Conservation (phyloP, 2,113 vertebrate genomes). For the Collichthys lucidus region DNA sequence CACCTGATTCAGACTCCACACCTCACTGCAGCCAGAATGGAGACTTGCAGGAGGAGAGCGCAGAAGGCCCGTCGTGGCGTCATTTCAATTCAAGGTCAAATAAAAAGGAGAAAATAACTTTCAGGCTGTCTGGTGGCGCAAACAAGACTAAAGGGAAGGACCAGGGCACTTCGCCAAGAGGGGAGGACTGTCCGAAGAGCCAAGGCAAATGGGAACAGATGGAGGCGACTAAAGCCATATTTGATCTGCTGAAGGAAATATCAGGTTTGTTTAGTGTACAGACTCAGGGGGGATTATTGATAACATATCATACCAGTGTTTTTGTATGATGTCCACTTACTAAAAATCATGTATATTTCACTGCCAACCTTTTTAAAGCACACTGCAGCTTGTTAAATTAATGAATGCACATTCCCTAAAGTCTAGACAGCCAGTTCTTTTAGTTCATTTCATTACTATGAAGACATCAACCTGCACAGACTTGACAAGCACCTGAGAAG, state of each 20-base stretch:
- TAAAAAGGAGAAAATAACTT: slow-evolving; percentile 69
- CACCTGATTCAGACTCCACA: neutral
- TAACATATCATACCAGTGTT: neutral
- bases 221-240: slow-evolving; percentile 82
- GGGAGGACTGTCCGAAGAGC: slow-evolving; percentile 66
- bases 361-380: slow-evolving; percentile 11
- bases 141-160: slow-evolving; percentile 67
- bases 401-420: slow-evolving; percentile 5
- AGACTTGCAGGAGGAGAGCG: slow-evolving; percentile 9
- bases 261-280: slow-evolving; percentile 77
- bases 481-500: slow-evolving; percentile 7
- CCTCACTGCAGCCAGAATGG: slow-evolving; percentile 25
- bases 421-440: slow-evolving; percentile 8
- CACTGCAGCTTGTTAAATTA: neutral
- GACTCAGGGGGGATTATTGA: neutral
- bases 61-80: slow-evolving; percentile 30
- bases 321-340: neutral
- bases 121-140: slow-evolving; percentile 43
- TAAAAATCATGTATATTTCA: neutral
- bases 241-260: slow-evolving; percentile 86
- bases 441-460: neutral
- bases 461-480: slow-evolving; percentile 2
- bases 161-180: slow-evolving; percentile 47
- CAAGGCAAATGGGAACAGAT: slow-evolving; percentile 70
- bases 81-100: slow-evolving; percentile 23